A percentile compares a stretch with the other conserved stretches of the same genome.
Evolutionary conservation across 2,797 vertebrate genomes (phyloP).

Genomic region (Macrochelys suwanniensis): DNA sequence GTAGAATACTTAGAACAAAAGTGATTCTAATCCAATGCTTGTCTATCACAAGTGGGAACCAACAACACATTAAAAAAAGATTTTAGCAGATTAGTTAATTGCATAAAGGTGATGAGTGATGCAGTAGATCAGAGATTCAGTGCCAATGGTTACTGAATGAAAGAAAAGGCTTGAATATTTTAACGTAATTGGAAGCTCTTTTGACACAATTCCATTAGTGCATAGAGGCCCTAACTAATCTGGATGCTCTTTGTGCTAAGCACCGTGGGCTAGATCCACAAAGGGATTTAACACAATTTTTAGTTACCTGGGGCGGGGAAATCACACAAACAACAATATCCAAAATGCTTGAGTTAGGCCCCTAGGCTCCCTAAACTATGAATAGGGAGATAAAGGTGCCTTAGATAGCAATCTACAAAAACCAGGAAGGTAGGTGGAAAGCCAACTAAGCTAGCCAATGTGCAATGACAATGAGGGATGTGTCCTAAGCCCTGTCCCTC

Average conservation of each 20-base stretch:
- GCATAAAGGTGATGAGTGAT: background rate
- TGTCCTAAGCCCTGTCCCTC: background rate
- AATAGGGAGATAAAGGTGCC: no score
- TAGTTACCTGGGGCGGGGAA: no score
- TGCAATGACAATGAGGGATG: background rate
- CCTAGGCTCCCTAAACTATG: no score
- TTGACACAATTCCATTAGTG: background rate
- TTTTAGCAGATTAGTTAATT: background rate
- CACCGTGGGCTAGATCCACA: no score
- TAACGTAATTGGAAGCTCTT: background rate
- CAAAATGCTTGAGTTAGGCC: no score
- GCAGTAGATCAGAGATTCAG: background rate
- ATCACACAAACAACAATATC: no score
- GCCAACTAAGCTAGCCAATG: background rate
- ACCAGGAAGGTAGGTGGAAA: background rate
- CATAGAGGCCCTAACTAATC: background rate
- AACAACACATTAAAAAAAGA: background rate
- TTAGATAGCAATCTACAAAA: no score
- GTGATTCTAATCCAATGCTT: background rate
- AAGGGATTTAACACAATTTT: no score
- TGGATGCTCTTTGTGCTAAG: background rate
- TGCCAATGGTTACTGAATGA: background rate
- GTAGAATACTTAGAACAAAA: slow-evolving; percentile 4
- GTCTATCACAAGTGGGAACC: background rate
- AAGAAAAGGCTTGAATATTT: background rate